Evolutionary conservation across 2,797 vertebrate genomes (phyloP), one percentile per base, ranked within the genome.

Genomic region (Cheirogaleus major): DNA sequence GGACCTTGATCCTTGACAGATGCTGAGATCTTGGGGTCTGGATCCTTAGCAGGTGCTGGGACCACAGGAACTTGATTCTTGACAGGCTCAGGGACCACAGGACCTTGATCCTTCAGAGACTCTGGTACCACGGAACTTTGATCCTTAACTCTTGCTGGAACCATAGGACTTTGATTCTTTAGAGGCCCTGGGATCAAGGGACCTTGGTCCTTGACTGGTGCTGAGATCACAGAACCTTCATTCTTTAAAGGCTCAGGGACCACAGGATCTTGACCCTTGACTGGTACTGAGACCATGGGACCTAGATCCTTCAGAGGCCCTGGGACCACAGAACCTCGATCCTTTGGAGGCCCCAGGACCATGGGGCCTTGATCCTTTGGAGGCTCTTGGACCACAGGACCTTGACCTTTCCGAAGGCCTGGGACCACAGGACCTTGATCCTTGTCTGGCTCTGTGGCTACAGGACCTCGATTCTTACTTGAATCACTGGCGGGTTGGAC

Each of bases 361-460:
- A 5, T 0, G 2, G 72, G 20, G 27, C 45, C 84, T 32, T 22
- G 72, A 32, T 97, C 92, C 94, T 98, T 98, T 0, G 27, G 55
- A 84, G n/a, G 13, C n/a, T 97, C 85, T 83, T 73, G 97, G 91
- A 91, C 45, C 91, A 88, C 22, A 65, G 89, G 96, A 88, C 95
- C 81, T 95, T 96, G 97, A 90, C 75, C 89, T 94, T 97, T 96
- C 30, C 25, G 93, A 79, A 91, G 96, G 0, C 97, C 97, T 35
- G 96, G 86, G 93, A 85, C 96, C 96, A 98, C 94, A 84, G 97
- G 95, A 91, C 96, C 87, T 78, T 96, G 97, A 95, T 98, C 98
- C 96, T 98, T 97, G 38, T 97, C 97, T 96, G 97, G 88, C 0
- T 98, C 96, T 96, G 96, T 96, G 95, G 95, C 97, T 98, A 98